Conservation (phyloP, 2,113 vertebrate genomes). For the Penelope pileata region DNA sequence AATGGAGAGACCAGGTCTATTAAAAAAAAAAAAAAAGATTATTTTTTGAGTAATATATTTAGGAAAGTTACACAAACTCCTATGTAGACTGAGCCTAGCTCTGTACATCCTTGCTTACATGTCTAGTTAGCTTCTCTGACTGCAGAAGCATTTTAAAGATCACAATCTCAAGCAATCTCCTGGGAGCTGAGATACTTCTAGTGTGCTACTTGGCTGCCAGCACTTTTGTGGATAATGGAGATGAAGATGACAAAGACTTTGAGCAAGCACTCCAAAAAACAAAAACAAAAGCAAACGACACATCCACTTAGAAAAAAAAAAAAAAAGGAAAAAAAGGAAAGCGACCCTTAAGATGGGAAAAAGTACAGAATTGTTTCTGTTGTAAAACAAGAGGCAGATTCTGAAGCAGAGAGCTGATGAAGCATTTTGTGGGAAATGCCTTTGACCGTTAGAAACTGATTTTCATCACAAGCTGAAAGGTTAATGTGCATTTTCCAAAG, state of each 20-base stretch:
- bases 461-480: not conserved
- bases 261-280: not conserved
- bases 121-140: not conserved
- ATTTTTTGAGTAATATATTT: not conserved
- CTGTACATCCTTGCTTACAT: not conserved
- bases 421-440: not conserved
- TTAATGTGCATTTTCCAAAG: not conserved
- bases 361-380: not conserved
- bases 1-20: slow-evolving; percentile 98
- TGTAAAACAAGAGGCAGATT: not conserved
- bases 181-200: not conserved
- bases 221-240: not conserved
- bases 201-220: not conserved
- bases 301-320: not conserved
- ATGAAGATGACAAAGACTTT: not conserved
- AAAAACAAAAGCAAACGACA: not conserved
- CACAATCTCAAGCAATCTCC: not conserved
- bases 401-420: not conserved
- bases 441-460: not conserved
- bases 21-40: not conserved
- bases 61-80: not conserved
- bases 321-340: not conserved
- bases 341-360: not conserved
- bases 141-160: not conserved
- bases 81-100: not conserved